These are phyloP conservation scores for Agapornis canus DNA, from an alignment of 2,797 vertebrate species.

Conservation along the genomic window DNA sequence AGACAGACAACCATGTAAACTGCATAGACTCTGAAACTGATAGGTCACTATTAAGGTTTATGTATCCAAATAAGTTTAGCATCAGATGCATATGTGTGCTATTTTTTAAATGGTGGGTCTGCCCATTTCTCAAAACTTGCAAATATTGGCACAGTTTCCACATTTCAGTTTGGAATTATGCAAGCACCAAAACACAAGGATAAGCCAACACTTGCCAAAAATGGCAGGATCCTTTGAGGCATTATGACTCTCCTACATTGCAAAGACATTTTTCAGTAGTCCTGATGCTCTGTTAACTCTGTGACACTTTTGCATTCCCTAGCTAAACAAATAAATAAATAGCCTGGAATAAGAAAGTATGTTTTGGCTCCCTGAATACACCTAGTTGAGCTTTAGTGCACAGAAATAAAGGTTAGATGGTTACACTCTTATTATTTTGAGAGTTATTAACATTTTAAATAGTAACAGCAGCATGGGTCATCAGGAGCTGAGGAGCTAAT, in stretches of 20 bases:
- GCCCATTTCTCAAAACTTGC: neutral
- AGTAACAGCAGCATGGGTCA: neutral
- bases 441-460: conserved; percentile 12
- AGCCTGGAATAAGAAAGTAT: neutral
- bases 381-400: neutral
- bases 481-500: conserved; percentile 22
- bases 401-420: conserved; percentile 7
- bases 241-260: neutral
- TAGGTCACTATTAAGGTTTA: neutral
- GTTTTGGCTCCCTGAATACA: neutral
- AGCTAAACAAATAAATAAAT: neutral
- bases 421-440: conserved; percentile 22
- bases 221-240: neutral
- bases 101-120: neutral
- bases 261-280: neutral
- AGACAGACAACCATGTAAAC: neutral
- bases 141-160: neutral
- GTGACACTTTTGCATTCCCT: neutral
- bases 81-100: neutral
- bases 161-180: neutral
- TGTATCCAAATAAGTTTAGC: neutral
- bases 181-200: neutral
- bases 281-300: neutral
- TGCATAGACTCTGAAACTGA: neutral
- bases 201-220: neutral